Conservation (phyloP, 2,888 invertebrate species). For the Gastrophysa polygoni region DNA sequence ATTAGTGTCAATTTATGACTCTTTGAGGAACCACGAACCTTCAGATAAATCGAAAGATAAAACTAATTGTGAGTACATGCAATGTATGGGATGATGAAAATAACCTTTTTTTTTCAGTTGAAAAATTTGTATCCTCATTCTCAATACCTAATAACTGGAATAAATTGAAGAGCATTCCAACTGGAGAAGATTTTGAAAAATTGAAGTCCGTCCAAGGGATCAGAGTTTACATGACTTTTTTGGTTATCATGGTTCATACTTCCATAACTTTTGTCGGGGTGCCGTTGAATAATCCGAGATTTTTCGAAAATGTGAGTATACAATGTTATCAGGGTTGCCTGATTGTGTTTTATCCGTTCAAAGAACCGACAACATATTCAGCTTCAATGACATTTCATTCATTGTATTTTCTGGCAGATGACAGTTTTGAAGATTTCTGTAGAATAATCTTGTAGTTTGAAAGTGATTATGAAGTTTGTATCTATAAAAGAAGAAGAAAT, state of each 20-base stretch:
- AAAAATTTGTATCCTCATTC: slow-evolving; percentile 35
- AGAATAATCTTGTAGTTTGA: no score
- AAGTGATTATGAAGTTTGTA: no score
- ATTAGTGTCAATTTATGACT: slow-evolving; percentile 17
- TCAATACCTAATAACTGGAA: slow-evolving; percentile 42
- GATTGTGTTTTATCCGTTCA: no score
- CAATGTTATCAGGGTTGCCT: no score
- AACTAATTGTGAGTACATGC: background rate
- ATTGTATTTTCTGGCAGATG: no score
- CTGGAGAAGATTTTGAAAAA: slow-evolving; percentile 24
- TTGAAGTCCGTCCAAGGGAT: slow-evolving; percentile 29
- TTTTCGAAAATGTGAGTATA: slow-evolving; percentile 28
- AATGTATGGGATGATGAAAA: background rate
- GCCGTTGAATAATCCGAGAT: slow-evolving; percentile 31
- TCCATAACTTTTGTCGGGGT: slow-evolving; percentile 17
- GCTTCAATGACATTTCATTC: no score
- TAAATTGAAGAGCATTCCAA: slow-evolving; percentile 23
- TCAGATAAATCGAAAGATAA: background rate
- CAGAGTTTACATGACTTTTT: slow-evolving; percentile 29
- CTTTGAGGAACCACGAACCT: slow-evolving; percentile 6
- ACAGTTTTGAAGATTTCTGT: no score
- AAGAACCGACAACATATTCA: no score
- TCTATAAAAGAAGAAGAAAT: no score
- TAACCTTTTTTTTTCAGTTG: slow-evolving; percentile 23
- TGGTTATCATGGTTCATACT: slow-evolving; percentile 27